Evolutionary conservation across 2,888 invertebrate genomes (phyloP).

Genomic region (Mantis religiosa): DNA sequence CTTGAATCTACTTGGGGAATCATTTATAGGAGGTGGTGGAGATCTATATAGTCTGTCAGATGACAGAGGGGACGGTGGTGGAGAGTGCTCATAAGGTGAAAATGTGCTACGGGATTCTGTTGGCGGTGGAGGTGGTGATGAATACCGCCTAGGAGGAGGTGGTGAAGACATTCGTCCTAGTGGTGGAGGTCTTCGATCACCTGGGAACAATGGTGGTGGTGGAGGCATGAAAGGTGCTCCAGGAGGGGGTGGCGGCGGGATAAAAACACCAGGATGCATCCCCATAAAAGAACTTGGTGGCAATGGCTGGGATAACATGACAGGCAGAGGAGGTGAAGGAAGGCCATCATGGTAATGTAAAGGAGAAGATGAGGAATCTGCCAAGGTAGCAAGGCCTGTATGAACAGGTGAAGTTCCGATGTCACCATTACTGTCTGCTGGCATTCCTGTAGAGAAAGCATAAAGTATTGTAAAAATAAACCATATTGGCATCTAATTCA

Average conservation of each 20-base stretch:
- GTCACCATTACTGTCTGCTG: constrained; percentile 28
- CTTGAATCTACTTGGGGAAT: not conserved
- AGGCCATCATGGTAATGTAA: constrained; percentile 35
- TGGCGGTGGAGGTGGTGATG: constrained; percentile 57
- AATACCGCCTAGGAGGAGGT: constrained; percentile 44
- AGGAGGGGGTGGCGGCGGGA: constrained; percentile 53
- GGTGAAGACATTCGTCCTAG: constrained; percentile 46
- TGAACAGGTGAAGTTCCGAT: constrained; percentile 25
- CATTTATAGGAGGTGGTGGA: constrained; percentile 8
- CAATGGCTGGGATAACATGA: constrained; percentile 39
- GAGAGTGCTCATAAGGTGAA: constrained; percentile 21
- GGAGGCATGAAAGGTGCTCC: constrained; percentile 37
- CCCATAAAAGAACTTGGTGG: constrained; percentile 45
- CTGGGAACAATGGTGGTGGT: constrained; percentile 46
- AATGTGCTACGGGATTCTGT: constrained; percentile 5
- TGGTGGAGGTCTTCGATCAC: constrained; percentile 40
- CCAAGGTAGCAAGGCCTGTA: constrained; percentile 10
- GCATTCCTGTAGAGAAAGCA: constrained; percentile 4
- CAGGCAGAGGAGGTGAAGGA: constrained; percentile 36
- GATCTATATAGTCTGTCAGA: constrained; percentile 1
- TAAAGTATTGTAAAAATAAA: not conserved
- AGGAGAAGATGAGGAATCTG: constrained; percentile 15
- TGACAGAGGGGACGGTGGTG: constrained; percentile 17
- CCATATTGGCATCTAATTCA: not conserved
- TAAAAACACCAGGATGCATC: constrained; percentile 45